A percentile compares a stretch with the other conserved stretches of the same genome.
Evolutionary conservation across 2,797 vertebrate genomes (phyloP).

Genomic region (Heterohyrax brucei): DNA sequence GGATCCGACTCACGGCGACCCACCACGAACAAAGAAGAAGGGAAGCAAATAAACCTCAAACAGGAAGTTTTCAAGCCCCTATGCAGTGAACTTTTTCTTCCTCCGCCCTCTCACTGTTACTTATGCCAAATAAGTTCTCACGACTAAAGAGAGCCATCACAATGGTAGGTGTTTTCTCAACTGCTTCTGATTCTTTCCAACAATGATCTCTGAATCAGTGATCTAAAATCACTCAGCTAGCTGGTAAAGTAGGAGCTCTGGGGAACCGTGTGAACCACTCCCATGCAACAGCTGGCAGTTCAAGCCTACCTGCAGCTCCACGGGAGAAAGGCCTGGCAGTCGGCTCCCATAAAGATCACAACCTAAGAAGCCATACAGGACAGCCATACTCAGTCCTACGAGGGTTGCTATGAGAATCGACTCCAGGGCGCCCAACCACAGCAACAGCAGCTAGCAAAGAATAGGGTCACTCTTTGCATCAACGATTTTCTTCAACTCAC

Average conservation of each 20-base stretch:
- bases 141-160: not conserved
- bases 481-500: not conserved
- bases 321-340: not conserved
- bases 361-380: not conserved
- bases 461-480: not conserved
- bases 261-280: not conserved
- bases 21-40: too few species aligned
- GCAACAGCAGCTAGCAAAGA: not conserved
- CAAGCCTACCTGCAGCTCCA: not conserved
- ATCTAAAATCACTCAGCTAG: constrained; percentile 2
- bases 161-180: not conserved
- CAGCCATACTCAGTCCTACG: not conserved
- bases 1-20: too few species aligned
- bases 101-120: not conserved
- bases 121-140: not conserved
- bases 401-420: not conserved
- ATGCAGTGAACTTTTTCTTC: not conserved
- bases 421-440: too few species aligned
- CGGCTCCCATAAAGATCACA: not conserved
- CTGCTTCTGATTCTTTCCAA: not conserved
- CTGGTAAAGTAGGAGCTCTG: not conserved
- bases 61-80: not conserved
- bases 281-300: not conserved
- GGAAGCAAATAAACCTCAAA: not conserved
- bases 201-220: not conserved